Evolutionary conservation across 2,888 invertebrate genomes (phyloP), one percentile per base, ranked within the genome.

Genomic region (Elysia crispata): DNA sequence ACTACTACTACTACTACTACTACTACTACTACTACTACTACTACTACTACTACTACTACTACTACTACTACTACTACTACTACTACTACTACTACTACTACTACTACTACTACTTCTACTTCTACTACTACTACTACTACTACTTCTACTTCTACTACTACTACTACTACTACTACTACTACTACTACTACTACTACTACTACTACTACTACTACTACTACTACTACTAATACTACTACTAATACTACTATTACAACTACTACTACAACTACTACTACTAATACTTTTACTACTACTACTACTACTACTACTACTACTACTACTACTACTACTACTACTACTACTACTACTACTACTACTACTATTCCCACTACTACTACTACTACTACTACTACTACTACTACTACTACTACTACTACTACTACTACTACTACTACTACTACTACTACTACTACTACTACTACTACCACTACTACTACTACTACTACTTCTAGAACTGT

Each of bases 331-430:
- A 54, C 54, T 54, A 54, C 54, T 54, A 54, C 15, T 54, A 54
- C 15, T 54, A 54, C 15, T 54, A 54, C 13, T 54, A 54, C 15
- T 54, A 54, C 15, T 54, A 54, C 15, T 54, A 54, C 15, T 54
- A 54, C 15, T 54, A 54, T 13, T 15, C 13, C 15, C 18, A 54
- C 15, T 54, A 54, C 15, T 54, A 54, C 15, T 54, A 54, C 15
- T 54, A 54, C 15, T 54, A 54, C 15, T 54, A 54, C 15, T 54
- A 54, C 15, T 54, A 54, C 15, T 54, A 54, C 15, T 54, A 54
- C 15, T 54, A 54, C n/a, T 54, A 54, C 54, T 54, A 18, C 54
- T 54, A 54, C n/a, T 70, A 31, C n/a, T 70, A 31, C n/a, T 70
- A 31, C 30, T 70, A 31, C 30, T 70, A 70, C 30, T 70, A 31